A percentile compares a stretch with the other conserved stretches of the same genome.
Evolutionary conservation across 2,113 vertebrate genomes (phyloP).

Genomic region (Hydropotes inermis): DNA sequence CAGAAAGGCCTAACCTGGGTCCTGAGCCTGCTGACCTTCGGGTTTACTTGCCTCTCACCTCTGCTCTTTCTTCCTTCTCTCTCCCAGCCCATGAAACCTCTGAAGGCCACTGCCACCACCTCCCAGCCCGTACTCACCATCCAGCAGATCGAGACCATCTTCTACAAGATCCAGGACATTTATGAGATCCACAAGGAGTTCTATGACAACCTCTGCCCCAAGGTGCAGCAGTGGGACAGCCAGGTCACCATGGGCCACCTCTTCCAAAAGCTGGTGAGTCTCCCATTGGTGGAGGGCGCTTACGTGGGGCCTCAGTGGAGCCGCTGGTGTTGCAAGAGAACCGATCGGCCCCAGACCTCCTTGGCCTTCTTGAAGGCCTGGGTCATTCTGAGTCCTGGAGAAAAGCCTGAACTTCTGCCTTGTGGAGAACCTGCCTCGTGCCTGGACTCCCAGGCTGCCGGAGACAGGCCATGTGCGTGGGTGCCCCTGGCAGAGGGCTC

Average conservation of each 20-base stretch:
- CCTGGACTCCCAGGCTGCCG: background rate
- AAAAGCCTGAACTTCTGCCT: background rate
- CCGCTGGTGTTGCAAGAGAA: slow-evolving; percentile 81
- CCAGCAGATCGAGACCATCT: slow-evolving; percentile 97
- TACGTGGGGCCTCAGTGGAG: background rate
- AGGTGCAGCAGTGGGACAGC: slow-evolving; percentile 97
- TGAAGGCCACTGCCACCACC: slow-evolving; percentile 95
- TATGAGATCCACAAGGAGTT: slow-evolving; percentile 98
- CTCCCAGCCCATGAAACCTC: slow-evolving; percentile 93
- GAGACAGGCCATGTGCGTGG: fast-evolving
- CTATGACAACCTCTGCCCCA: slow-evolving; percentile 92
- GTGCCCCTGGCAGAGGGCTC: background rate
- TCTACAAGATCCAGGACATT: slow-evolving; percentile 98
- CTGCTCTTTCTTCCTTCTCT: background rate
- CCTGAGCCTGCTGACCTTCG: background rate
- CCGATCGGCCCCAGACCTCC: slow-evolving; percentile 79
- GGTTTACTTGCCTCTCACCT: background rate
- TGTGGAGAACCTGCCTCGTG: background rate
- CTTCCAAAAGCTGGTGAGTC: slow-evolving; percentile 97
- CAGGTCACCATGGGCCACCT: slow-evolving; percentile 95
- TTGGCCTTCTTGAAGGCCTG: background rate
- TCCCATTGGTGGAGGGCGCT: fast-evolving
- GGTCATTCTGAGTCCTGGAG: background rate
- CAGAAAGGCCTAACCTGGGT: background rate
- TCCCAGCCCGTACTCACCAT: slow-evolving; percentile 96